Percentiles rank a stretch among this genome's conserved stretches.
Evolutionary conservation across 2,888 invertebrate species (phyloP).

Genomic region (Tolmerus cingulatus): DNA sequence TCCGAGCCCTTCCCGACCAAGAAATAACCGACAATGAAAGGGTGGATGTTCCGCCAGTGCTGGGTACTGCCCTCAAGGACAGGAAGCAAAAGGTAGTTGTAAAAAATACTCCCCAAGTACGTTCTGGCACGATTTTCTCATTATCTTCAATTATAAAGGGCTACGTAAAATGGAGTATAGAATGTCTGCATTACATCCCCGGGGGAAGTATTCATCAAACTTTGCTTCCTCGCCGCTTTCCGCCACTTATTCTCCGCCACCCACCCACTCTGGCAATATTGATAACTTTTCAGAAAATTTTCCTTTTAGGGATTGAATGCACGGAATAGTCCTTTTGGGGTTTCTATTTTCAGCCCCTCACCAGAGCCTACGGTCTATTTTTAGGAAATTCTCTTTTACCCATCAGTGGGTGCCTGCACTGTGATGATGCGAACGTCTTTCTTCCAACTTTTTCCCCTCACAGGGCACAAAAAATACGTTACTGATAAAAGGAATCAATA

Average conservation of each 20-base stretch:
- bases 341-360: neutral
- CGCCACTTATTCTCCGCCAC: neutral
- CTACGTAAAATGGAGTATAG: neutral
- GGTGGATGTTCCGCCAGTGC: neutral
- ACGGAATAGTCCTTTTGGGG: neutral
- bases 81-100: constrained; percentile 3
- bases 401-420: neutral
- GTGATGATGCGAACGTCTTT: neutral
- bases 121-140: constrained; percentile 35
- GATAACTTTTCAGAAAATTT: neutral
- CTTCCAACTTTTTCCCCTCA: neutral
- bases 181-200: constrained; percentile 2
- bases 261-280: neutral
- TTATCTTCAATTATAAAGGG: constrained; percentile 33
- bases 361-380: neutral
- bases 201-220: constrained; percentile 2
- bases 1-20: neutral
- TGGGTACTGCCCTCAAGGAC: neutral
- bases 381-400: neutral
- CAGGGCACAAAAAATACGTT: neutral
- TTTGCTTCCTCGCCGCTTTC: neutral
- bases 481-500: neutral
- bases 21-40: constrained; percentile 3
- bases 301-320: neutral
- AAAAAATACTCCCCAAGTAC: constrained; percentile 16